Evolutionary conservation across 2,113 vertebrate species (phyloP).

Genomic region (Empidonax traillii): DNA sequence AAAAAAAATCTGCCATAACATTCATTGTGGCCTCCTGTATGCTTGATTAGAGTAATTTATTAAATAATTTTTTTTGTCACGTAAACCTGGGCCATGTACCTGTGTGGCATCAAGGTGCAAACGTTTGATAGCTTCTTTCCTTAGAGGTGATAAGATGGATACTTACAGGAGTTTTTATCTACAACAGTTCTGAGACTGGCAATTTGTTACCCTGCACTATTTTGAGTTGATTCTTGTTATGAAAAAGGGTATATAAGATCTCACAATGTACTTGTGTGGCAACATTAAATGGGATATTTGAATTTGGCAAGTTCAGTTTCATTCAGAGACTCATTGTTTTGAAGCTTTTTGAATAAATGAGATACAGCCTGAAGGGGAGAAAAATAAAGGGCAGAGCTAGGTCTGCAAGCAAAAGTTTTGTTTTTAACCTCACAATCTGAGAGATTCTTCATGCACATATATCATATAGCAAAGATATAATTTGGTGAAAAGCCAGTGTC

Average conservation of each 20-base stretch:
- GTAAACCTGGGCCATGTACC: not conserved
- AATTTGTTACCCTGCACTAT: fast-evolving
- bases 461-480: not conserved
- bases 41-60: not conserved
- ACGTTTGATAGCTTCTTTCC: not conserved
- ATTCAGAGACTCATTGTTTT: slow-evolving; percentile 3
- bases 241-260: not conserved
- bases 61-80: not conserved
- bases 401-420: not conserved
- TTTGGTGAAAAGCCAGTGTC: slow-evolving; percentile 3
- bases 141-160: not conserved
- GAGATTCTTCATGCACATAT: not conserved
- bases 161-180: not conserved
- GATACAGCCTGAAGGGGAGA: not conserved
- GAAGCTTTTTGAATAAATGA: not conserved
- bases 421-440: slow-evolving; percentile 39
- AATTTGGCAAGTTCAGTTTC: slow-evolving; percentile 27
- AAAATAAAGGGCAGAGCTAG: not conserved
- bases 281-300: not conserved
- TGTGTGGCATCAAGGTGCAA: not conserved
- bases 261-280: not conserved
- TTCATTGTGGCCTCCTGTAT: not conserved
- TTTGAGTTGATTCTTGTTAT: not conserved
- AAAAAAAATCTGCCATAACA: not conserved
- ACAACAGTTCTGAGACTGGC: not conserved